These are phyloP conservation scores for Lepus timidus DNA, from an alignment of 2,113 vertebrate genomes.

Conservation along the genomic window DNA sequence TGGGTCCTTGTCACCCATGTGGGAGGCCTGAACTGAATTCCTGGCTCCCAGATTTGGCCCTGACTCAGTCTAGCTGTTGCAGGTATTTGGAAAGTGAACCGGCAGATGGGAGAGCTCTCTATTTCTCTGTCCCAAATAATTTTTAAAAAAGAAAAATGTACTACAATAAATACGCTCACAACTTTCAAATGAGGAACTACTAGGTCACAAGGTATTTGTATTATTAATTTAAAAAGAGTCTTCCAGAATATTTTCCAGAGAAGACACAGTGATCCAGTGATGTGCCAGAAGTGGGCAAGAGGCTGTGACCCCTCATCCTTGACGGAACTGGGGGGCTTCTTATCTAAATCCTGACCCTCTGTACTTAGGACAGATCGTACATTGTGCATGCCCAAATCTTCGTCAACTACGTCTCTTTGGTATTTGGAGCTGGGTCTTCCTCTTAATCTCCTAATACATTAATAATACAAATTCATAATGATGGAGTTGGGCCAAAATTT, in stretches of 20 bases:
- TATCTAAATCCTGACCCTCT: not conserved
- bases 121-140: too few species aligned
- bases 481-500: not conserved
- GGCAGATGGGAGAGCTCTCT: too few species aligned
- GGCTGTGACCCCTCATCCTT: not conserved
- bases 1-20: too few species aligned
- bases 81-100: too few species aligned
- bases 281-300: not conserved
- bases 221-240: constrained; percentile 23
- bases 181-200: not conserved
- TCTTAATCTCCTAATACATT: not conserved
- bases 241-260: not conserved
- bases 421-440: not conserved
- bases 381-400: not conserved
- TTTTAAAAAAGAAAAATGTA: too few species aligned
- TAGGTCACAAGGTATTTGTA: not conserved
- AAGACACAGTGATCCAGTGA: not conserved
- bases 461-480: not conserved
- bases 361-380: not conserved
- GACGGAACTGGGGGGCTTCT: not conserved
- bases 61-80: too few species aligned
- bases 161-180: not conserved
- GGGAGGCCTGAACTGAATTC: too few species aligned
- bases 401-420: not conserved
- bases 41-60: too few species aligned